These are phyloP conservation scores for Aricia agestis DNA, from an alignment of 1,140 invertebrate species.

Conservation along the genomic window DNA sequence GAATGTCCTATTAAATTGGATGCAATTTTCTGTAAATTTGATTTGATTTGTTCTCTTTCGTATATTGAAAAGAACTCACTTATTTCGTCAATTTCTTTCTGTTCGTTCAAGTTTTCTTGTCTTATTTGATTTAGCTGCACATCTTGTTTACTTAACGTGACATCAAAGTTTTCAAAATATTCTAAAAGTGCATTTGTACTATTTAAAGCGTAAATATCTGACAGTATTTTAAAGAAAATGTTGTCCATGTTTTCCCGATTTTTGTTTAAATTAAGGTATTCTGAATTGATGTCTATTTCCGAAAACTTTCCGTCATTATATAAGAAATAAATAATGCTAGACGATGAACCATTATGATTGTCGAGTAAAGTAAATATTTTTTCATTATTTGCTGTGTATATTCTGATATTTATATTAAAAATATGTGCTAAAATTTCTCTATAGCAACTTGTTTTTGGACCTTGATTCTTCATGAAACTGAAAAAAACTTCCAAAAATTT, in stretches of 20 bases:
- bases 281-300: conserved; percentile 15
- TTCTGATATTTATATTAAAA: conserved; percentile 20
- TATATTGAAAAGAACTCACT: background rate
- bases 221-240: conserved; percentile 9
- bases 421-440: conserved; percentile 22
- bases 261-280: conserved; percentile 14
- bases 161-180: conserved; percentile 16
- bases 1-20: conserved; percentile 9
- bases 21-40: conserved; percentile 1
- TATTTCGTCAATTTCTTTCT: conserved; percentile 12
- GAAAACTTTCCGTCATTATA: conserved; percentile 11
- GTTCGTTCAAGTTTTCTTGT: background rate
- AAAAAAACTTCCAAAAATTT: background rate
- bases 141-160: background rate
- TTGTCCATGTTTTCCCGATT: background rate
- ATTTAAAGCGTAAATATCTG: conserved; percentile 16
- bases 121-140: background rate
- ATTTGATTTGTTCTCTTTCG: conserved; percentile 7
- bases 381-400: background rate
- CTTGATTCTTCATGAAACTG: conserved; percentile 8
- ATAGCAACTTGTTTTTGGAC: conserved; percentile 8
- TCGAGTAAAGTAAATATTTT: background rate
- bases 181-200: conserved; percentile 9
- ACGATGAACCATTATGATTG: conserved; percentile 16
- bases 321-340: conserved; percentile 9